phyloP scores from a whole-genome alignment of 2,888 invertebrate genomes.

The Drosophila aldrichi region DNA sequence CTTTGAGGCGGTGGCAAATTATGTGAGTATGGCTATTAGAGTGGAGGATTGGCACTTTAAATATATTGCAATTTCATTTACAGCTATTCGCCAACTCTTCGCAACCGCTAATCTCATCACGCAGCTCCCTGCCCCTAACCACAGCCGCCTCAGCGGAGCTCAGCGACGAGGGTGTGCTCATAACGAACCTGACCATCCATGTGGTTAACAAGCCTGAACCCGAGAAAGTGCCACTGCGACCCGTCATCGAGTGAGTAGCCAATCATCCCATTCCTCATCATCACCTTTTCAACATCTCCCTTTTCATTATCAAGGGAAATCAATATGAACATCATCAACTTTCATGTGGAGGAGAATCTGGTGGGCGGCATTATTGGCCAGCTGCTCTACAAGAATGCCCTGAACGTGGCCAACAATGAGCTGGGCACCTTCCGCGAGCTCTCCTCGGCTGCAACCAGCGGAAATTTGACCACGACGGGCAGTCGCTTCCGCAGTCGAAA shows the following conservation, averaged over 20 bases:
- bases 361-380: slow-evolving; percentile 91
- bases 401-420: slow-evolving; percentile 80
- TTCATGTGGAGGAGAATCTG: slow-evolving; percentile 91
- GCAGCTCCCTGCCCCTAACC: slow-evolving; percentile 74
- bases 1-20: slow-evolving; percentile 92
- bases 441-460: slow-evolving; percentile 42
- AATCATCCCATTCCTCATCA: not conserved
- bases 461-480: slow-evolving; percentile 66
- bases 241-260: slow-evolving; percentile 83
- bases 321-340: slow-evolving; percentile 89
- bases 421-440: slow-evolving; percentile 78
- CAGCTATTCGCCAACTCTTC: slow-evolving; percentile 83
- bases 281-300: not conserved
- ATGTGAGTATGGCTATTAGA: slow-evolving; percentile 72
- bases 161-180: slow-evolving; percentile 88
- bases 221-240: slow-evolving; percentile 86
- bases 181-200: slow-evolving; percentile 94
- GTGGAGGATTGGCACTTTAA: accelerated
- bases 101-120: slow-evolving; percentile 69
- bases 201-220: slow-evolving; percentile 91
- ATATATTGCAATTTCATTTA: not conserved
- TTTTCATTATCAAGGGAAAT: slow-evolving; percentile 87
- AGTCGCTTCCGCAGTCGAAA: slow-evolving; percentile 77
- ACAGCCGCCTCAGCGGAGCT: slow-evolving; percentile 80
- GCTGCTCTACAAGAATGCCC: slow-evolving; percentile 87